These are phyloP conservation scores for Trachymyrmex septentrionalis DNA, from an alignment of 1,140 invertebrate species.

Conservation along the genomic window DNA sequence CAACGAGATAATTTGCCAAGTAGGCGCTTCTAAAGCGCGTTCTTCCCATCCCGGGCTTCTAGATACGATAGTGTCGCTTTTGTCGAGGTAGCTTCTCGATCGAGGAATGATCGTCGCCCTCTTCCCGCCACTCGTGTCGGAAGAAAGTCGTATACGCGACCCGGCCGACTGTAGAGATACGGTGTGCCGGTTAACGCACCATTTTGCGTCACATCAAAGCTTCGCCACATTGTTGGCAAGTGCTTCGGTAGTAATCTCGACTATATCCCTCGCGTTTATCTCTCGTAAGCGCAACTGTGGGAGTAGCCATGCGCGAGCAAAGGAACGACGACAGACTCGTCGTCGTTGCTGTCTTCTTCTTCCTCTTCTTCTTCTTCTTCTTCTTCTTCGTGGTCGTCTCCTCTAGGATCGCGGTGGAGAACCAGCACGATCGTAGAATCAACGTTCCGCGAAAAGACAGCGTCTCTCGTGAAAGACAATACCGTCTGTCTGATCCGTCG, in stretches of 20 bases:
- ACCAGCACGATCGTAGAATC: neutral
- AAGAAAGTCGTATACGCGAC: constrained; percentile 72
- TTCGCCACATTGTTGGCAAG: constrained; percentile 84
- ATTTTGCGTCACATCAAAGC: constrained; percentile 84
- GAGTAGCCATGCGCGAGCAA: constrained; percentile 51
- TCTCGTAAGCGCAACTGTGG: constrained; percentile 11
- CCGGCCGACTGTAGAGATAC: constrained; percentile 57
- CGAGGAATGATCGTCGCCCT: neutral
- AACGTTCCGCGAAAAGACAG: constrained; percentile 22
- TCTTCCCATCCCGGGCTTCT: neutral
- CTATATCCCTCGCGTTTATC: constrained; percentile 14
- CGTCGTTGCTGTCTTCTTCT: constrained; percentile 24
- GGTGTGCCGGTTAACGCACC: constrained; percentile 78
- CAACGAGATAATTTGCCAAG: constrained; percentile 51
- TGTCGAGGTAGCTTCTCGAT: neutral
- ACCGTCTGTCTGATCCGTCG: neutral
- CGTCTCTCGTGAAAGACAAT: constrained; percentile 11
- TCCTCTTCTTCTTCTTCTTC: constrained; percentile 15
- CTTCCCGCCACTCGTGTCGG: neutral
- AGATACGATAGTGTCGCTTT: neutral
- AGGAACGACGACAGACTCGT: constrained; percentile 54
- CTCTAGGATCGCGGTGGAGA: constrained; percentile 51
- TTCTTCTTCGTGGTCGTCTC: constrained; percentile 21
- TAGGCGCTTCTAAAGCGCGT: neutral
- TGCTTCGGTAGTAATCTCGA: constrained; percentile 67